Base-by-base conservation (phyloP, 2,888 invertebrate genomes). In the Gymnocheta viridis region DNA sequence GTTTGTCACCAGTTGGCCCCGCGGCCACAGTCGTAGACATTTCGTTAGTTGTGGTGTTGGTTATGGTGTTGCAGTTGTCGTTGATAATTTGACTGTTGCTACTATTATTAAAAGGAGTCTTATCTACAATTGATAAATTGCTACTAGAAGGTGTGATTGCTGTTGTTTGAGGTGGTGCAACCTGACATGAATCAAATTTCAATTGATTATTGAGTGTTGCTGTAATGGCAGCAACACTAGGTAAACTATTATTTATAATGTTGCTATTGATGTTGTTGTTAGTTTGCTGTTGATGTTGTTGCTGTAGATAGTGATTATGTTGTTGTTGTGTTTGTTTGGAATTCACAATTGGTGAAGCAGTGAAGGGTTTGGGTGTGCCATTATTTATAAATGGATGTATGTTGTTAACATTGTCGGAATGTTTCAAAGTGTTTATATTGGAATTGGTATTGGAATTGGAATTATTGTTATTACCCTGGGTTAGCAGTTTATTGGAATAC, bases 141-240 rank as follows among this genome's bases (percentile, higher is more conserved):
- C 56, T 87, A 86, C 60, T 72, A 67, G 70, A 24, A 67, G 79
- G 58, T 74, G 69, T 44, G 66, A 87, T 64, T 86, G 82, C 84
- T 81, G 32, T 80, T 85, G 24, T 35, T 82, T 83, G 79, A 54
- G 86, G 82, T 85, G 85, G 86, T 87, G 87, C 88, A 87, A 89
- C 89, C 90, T 91, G 90, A 89, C 89, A 88, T 87, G 88, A 88
- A 89, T 89, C 89, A 89, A 90, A 89, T 89, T 89, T 90, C 87
- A 90, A 89, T 89, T 91, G 89, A 90, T 90, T 90, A 91, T 89
- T 89, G 77, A 89, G 87, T 86, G 89, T 88, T 86, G 90, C 89
- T 85, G 88, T 87, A 67, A 89, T 77, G 66, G 89, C 89, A 85
- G 89, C 90, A 87, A 89, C 90, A 87, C 87, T 81, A 10, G 84